A percentile compares a stretch with the other conserved stretches of the same genome.
phyloP scores from a whole-genome alignment of 2,797 vertebrate genomes.

The Notamacropus eugenii region DNA sequence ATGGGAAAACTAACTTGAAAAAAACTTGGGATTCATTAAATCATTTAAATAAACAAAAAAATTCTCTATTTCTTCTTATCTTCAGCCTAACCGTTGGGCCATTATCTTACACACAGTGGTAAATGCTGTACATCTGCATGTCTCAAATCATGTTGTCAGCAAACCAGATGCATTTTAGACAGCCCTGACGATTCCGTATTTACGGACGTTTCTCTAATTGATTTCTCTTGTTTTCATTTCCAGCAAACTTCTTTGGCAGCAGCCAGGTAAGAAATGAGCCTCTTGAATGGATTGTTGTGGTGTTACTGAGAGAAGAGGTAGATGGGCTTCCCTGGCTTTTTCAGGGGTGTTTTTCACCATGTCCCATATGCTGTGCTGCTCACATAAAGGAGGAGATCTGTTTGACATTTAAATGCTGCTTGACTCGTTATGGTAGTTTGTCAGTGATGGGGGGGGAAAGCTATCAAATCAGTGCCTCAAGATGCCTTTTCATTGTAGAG shows the following conservation, averaged over 20 bases:
- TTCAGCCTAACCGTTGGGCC: neutral
- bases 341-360: neutral
- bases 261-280: slow-evolving; percentile 83
- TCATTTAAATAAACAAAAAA: neutral
- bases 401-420: slow-evolving; percentile 37
- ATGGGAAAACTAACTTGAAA: neutral
- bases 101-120: neutral
- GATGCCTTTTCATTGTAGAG: slow-evolving; percentile 1
- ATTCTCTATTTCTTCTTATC: neutral
- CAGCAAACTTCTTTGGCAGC: slow-evolving; percentile 86
- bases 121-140: neutral
- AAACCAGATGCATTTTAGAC: neutral
- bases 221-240: slow-evolving; percentile 79
- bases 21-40: slow-evolving; percentile 33
- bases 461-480: slow-evolving; percentile 18
- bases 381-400: slow-evolving; percentile 38
- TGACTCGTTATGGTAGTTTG: neutral
- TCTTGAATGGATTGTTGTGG: neutral
- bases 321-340: slow-evolving; percentile 33
- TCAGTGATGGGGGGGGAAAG: neutral
- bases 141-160: neutral
- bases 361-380: slow-evolving; percentile 1
- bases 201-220: slow-evolving; percentile 18
- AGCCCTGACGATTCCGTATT: neutral
- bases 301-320: slow-evolving; percentile 11